Conservation (phyloP, 2,797 vertebrate genomes). For the Tenualosa thibaudeaui region DNA sequence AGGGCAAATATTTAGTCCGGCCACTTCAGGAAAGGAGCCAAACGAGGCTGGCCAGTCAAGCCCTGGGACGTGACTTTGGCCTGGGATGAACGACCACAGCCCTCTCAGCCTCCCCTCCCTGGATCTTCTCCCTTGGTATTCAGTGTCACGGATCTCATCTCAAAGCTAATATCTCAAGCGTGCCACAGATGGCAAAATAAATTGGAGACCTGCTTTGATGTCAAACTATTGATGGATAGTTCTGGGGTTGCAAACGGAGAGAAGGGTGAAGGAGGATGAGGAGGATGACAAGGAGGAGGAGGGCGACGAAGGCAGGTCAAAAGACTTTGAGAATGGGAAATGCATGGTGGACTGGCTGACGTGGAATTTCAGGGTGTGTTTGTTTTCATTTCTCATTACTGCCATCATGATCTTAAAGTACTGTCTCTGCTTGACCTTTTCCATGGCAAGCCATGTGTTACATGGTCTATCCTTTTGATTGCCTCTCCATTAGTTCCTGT, state of each 20-base stretch:
- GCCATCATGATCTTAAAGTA: constrained; percentile 2
- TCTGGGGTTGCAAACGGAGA: constrained; percentile 33
- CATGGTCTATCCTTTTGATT: not conserved
- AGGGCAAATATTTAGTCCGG: constrained; percentile 79
- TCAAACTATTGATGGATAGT: constrained; percentile 62
- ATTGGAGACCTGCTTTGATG: constrained; percentile 70
- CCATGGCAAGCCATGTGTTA: not conserved
- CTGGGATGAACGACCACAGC: constrained; percentile 27
- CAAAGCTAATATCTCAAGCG: constrained; percentile 79
- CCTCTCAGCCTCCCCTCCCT: constrained; percentile 45
- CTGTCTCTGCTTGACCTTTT: constrained; percentile 2
- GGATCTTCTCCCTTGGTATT: constrained; percentile 72
- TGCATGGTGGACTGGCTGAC: not conserved
- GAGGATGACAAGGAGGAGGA: not conserved
- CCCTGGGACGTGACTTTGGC: constrained; percentile 42
- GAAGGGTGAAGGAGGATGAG: constrained; percentile 29
- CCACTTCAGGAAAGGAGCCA: constrained; percentile 64
- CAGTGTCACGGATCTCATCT: constrained; percentile 84
- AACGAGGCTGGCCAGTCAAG: constrained; percentile 45
- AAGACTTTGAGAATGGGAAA: not conserved
- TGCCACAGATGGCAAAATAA: constrained; percentile 78
- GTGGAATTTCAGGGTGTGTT: constrained; percentile 4
- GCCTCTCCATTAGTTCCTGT: not conserved
- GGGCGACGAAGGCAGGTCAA: not conserved
- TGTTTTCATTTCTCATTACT: not conserved